Evolutionary conservation across 2,797 vertebrate species (phyloP), one percentile per base, ranked within the genome.

Genomic region (Hypotaenidia philippensis): DNA sequence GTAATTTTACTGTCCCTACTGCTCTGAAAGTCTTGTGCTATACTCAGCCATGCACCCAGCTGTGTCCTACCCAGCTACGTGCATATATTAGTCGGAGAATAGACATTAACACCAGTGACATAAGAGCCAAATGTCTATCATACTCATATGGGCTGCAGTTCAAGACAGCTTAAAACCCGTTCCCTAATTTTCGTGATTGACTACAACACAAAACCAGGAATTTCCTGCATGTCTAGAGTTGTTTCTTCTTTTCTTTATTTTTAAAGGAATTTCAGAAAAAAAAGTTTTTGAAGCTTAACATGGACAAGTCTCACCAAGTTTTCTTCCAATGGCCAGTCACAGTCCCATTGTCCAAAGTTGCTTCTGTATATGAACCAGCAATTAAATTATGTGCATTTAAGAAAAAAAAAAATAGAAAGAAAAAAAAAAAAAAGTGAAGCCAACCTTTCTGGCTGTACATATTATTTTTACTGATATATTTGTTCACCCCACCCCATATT

Each of bases 1-100:
- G 69, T 76, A 91, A 70, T 91, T 93, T 93, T 86, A 40, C 45
- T 27, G 64, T 77, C 52, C 25, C 41, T 80, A 83, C 64, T 8
- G 21, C 65, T 83, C 21, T n/a, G 29, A 78, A 93, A 93, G 41
- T 69, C 90, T 94, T 94, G 38, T 86, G 53, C 78, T 92, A 10
- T 85, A 49, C 68, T 85, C 82, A 80, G 56, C 78, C 12, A 3
- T 77, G 64, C 71, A 80, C 44, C 68, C 36, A 91, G 26, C 71
- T 89, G 64, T 77, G 87, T 76, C 69, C 71, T 92, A 64, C 40
- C 23, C 53, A 89, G 25, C 56, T 89, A 47, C 3, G 0, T 82
- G 32, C 87, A 79, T 92, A 83, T 96, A 89, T 90, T 90, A 90
- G 57, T 87, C 13, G 49, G 60, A 74, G 25, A 92, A 92, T 52